Percentiles rank a stretch among this genome's conserved stretches.
Evolutionary conservation across 2,888 invertebrate species (phyloP).

Genomic region (Augiades crinisus): DNA sequence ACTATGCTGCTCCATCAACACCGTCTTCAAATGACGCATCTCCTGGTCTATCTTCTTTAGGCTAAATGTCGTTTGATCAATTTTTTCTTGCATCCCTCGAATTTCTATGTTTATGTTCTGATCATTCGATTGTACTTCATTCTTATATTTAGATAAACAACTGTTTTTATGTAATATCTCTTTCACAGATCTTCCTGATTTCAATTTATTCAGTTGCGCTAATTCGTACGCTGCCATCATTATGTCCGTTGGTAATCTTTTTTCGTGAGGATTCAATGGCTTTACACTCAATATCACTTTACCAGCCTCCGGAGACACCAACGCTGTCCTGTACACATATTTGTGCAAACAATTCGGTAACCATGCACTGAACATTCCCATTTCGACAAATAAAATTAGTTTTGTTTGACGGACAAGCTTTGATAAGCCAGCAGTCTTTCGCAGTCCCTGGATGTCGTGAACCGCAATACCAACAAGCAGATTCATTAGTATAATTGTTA

Average conservation of each 20-base stretch:
- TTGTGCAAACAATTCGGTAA: constrained; percentile 88
- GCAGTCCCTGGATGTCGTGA: constrained; percentile 91
- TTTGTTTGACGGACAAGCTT: constrained; percentile 92
- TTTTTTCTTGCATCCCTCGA: constrained; percentile 84
- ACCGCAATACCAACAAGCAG: constrained; percentile 93
- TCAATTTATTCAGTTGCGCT: constrained; percentile 86
- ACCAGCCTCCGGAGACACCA: constrained; percentile 91
- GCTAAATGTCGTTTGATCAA: constrained; percentile 86
- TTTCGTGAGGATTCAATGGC: constrained; percentile 90
- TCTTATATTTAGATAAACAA: constrained; percentile 83
- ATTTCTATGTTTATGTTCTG: constrained; percentile 80
- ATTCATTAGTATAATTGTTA: constrained; percentile 93
- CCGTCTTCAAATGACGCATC: constrained; percentile 83
- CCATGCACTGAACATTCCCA: constrained; percentile 89
- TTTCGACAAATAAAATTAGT: constrained; percentile 90
- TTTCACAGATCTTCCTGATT: constrained; percentile 83
- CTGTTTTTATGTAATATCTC: constrained; percentile 81
- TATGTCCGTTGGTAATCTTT: constrained; percentile 88
- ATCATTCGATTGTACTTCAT: constrained; percentile 67
- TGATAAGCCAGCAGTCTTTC: constrained; percentile 91
- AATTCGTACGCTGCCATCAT: constrained; percentile 90
- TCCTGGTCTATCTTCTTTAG: constrained; percentile 86
- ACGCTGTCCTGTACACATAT: constrained; percentile 88
- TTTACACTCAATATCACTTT: constrained; percentile 91
- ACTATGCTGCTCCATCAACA: constrained; percentile 66